Conservation (phyloP, 37 sponge, comb jelly and placozoan genomes). For the Crambe crambe region DNA sequence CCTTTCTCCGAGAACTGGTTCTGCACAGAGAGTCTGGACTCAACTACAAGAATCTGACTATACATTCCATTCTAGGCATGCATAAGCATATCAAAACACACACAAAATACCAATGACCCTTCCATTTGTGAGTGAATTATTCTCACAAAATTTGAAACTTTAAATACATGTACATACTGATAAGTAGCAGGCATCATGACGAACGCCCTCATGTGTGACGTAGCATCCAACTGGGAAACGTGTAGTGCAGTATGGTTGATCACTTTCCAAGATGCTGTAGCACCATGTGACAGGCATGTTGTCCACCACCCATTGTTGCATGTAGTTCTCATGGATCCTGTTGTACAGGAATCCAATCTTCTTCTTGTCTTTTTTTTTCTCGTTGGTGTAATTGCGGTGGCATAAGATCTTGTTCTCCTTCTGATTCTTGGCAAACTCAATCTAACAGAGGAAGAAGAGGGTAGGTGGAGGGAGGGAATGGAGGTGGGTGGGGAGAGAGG, state of each 20-base stretch:
- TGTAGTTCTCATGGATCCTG: constrained; percentile 73
- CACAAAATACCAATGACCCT: background rate
- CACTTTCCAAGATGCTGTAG: constrained; percentile 44
- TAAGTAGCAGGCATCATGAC: constrained; percentile 73
- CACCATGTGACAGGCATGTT: constrained; percentile 99
- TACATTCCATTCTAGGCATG: background rate
- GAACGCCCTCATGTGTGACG: constrained; percentile 54
- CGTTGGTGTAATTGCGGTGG: constrained; percentile 14
- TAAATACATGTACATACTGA: no score
- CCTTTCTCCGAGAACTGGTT: constrained; percentile 22
- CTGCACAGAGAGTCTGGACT: constrained; percentile 10
- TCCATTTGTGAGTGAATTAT: no score
- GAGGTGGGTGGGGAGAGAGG: constrained; percentile 15
- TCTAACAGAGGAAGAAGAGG: constrained; percentile 2
- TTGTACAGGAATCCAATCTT: constrained; percentile 61
- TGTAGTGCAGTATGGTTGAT: constrained; percentile 82
- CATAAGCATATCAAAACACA: background rate
- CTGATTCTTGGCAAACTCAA: constrained; percentile 36
- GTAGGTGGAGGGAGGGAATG: background rate
- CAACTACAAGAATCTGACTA: background rate
- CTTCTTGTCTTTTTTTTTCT: constrained; percentile 21
- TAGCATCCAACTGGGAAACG: constrained; percentile 97
- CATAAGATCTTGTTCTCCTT: constrained; percentile 10
- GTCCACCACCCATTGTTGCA: constrained; percentile 91
- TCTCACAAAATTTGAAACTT: no score